Percentiles rank a stretch among this genome's conserved stretches.
These are phyloP conservation scores for Nymphicus hollandicus DNA, from an alignment of 2,113 vertebrate genomes.

Conservation along the genomic window DNA sequence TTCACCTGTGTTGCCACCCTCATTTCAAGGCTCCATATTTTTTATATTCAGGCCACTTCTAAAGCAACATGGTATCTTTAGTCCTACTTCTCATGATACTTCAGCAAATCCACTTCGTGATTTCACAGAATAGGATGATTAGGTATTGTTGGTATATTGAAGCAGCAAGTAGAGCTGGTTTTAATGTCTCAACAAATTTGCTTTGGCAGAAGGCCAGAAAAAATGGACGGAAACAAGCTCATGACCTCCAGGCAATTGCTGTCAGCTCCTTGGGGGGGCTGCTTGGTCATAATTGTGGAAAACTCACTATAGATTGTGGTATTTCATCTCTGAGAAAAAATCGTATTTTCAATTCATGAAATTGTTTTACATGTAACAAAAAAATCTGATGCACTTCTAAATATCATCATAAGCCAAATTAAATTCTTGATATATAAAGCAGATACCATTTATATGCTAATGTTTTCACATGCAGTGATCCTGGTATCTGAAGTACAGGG, in stretches of 20 bases:
- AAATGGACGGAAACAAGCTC: conserved; percentile 46
- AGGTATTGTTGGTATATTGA: background rate
- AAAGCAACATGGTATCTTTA: background rate
- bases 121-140: background rate
- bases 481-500: background rate
- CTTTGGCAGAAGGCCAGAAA: conserved; percentile 38
- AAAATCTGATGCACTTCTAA: background rate
- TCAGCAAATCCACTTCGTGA: background rate
- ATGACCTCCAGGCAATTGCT: conserved; percentile 28
- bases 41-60: background rate
- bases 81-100: background rate
- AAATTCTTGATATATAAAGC: background rate
- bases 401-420: background rate
- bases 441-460: background rate
- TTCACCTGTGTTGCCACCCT: background rate
- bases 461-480: background rate
- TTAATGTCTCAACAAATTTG: conserved; percentile 35
- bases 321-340: background rate
- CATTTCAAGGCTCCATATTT: background rate
- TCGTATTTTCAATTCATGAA: background rate
- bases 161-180: background rate
- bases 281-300: background rate
- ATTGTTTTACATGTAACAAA: background rate
- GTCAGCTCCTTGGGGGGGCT: background rate
- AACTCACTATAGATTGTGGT: background rate